Base-by-base conservation (phyloP, 1,140 invertebrate species). In the Drosophila malerkotliana region DNA sequence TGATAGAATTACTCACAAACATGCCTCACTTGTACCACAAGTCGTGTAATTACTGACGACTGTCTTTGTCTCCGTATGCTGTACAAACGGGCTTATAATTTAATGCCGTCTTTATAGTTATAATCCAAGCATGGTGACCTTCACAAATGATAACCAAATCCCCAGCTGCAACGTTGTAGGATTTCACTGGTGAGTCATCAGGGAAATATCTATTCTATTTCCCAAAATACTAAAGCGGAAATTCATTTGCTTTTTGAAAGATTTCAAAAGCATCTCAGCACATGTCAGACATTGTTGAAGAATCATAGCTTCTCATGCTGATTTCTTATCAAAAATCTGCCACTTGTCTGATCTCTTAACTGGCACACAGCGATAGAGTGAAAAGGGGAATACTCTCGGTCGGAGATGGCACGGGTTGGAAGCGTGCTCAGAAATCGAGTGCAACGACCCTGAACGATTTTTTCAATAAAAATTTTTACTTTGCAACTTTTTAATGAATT, bases 401-500 rank as follows among this genome's bases (percentile, higher is more conserved):
- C 32, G 9, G 10, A 21, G 32, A 34, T 52, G 32, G 12, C 57
- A 49, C 28, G 28, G 6, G 30, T 66, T 64, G 53, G 56, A 67
- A 41, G 37, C 62, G 59, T 74, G 64, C 59, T 37, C 44, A 59
- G 54, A 39, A 48, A 58, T 34, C 14, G 60, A 61, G 81, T 85
- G 81, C 81, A 87, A 72, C 82, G 84, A 75, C 82, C 75, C 78
- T 81, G 75, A 75, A 59, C 37, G 34, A 32, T 64, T 74, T 72
- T 58, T 58, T 66, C 34, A 60, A 58, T 28, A 6, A 28, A 28
- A 21, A 21, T 21, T 21, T 21, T 21, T 21, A 21, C 21, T 21
- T 21, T 21, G 21, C 21, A 21, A 21, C 21, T 21, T 21, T 21
- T 21, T 21, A 21, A 21, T 21, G 21, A 21, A 21, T 21, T 21